These are phyloP conservation scores for Xenopus petersii DNA, from an alignment of 2,797 vertebrate species.

Conservation along the genomic window DNA sequence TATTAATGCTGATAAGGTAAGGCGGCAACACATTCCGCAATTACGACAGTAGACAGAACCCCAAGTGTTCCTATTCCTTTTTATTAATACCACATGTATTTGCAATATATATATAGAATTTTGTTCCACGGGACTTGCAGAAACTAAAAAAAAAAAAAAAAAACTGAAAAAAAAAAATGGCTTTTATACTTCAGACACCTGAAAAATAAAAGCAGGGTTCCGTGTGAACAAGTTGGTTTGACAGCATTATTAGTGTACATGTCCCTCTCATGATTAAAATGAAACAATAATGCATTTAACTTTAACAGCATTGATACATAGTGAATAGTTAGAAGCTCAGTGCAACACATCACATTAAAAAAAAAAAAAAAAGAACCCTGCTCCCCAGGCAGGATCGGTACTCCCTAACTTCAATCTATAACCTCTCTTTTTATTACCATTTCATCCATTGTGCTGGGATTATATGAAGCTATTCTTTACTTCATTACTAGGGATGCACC, in stretches of 20 bases:
- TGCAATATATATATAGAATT: conserved; percentile 52
- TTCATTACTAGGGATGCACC: too few species aligned
- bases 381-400: conserved; percentile 5
- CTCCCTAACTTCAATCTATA: conserved; percentile 12
- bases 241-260: conserved; percentile 27
- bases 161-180: neutral
- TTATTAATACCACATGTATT: conserved; percentile 64
- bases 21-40: too few species aligned
- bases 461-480: too few species aligned
- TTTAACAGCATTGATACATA: conserved; percentile 54
- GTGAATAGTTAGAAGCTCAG: conserved; percentile 47
- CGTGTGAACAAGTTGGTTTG: conserved; percentile 10
- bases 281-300: conserved; percentile 32
- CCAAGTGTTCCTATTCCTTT: conserved; percentile 40
- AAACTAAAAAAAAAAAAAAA: conserved; percentile 18
- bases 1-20: too few species aligned
- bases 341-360: conserved; percentile 47
- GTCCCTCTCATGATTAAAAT: conserved; percentile 30
- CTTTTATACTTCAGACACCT: conserved; percentile 20
- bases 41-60: too few species aligned
- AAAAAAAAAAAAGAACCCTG: conserved; percentile 15
- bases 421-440: neutral
- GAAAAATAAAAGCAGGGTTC: conserved; percentile 26
- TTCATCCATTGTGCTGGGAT: too few species aligned
- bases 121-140: conserved; percentile 37